Evolutionary conservation across 2,888 invertebrate genomes (phyloP), one percentile per base, ranked within the genome.

Genomic region (Acheta domesticus): DNA sequence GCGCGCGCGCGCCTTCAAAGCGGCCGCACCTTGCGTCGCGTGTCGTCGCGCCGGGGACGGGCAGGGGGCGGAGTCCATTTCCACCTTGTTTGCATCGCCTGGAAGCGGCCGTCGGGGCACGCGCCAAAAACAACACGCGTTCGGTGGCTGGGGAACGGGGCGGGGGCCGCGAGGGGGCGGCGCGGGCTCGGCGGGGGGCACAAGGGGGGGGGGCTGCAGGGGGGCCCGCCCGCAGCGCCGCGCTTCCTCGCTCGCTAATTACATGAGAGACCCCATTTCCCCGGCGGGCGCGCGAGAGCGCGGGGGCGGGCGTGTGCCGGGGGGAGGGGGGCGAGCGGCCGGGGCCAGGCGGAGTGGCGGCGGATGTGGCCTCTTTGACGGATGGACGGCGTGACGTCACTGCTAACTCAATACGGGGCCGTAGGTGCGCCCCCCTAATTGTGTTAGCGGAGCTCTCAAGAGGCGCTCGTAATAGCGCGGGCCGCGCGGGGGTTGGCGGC

Each of bases 391-490:
- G 62, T 62, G 62, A 62, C 62, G 62, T 62, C 62, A 62, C 62
- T n/a, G 62, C 62, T 62, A 62, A 62, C 62, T 62, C 62, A 62
- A 62, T 62, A 62, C 62, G 62, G 62, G 62, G 62, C 62, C 62
- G n/a, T 62, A 62, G 16, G 62, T 62, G n/a, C 16, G 62, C 16
- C 62, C 62, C 16, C 62, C 62, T 62, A 62, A 62, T 62, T 62
- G 62, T 62, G 62, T 62, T 62, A n/a, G 62, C 62, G 62, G 16
- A 62, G 62, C 62, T 62, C 62, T 62, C 62, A 62, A n/a, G 16
- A 62, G 62, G 62, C 62, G 62, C 62, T 8, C 12, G 12, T 11
- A 62, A 62, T 62, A 11, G 62, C 62, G 62, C 11, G 3, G n/a
- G 14, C 62, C 62, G 16, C 62, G 62, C 62, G 14, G 62, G 36